Base-by-base conservation (phyloP, 2,113 vertebrate genomes). In the Grus americana region DNA sequence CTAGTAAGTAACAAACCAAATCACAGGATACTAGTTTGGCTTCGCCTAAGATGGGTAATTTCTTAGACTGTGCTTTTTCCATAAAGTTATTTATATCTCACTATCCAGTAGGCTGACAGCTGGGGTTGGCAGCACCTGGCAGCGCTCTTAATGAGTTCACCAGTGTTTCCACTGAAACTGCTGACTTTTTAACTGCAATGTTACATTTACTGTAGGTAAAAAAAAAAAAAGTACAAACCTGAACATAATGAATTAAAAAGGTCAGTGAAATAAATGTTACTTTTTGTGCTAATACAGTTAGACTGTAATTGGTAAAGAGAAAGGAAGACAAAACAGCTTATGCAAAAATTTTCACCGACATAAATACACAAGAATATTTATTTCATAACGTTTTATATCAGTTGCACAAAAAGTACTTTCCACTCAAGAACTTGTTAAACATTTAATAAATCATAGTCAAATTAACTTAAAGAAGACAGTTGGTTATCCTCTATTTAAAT, bases 61-160 rank as follows among this genome's bases (percentile, higher is more conserved):
- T 40, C 34, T 93, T 94, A 75, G 85, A 42, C 42, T 61, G 87
- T n/a, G 95, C 47, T 94, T 97, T 96, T 97, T 91, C 86, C 78
- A 57, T 59, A 81, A 92, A 93, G 66, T 88, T 97, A 97, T 94
- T 98, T 97, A 89, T 91, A 94, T 86, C 87, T 97, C 86, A 84
- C 75, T 74, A 92, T 93, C 68, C 90, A 93, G 85, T 21, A 92
- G 93, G 87, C 89, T 97, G 97, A 97, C 96, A 97, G 94, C 95
- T 97, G 95, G 91, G 73, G 91, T 50, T 97, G 96, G 83, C 90
- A 97, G 94, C 95, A 97, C 96, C 97, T 98, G 97, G 87, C 84
- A 93, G 86, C 12, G 12, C 58, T 96, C 82, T 97, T 98, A 98
- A 98, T 97, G 97, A 98, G 95, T 95, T 97, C 90, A 92, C 67